A percentile compares a stretch with the other conserved stretches of the same genome.
Evolutionary conservation across 2,797 vertebrate genomes (phyloP).

Genomic region (Pipistrellus pygmaeus): DNA sequence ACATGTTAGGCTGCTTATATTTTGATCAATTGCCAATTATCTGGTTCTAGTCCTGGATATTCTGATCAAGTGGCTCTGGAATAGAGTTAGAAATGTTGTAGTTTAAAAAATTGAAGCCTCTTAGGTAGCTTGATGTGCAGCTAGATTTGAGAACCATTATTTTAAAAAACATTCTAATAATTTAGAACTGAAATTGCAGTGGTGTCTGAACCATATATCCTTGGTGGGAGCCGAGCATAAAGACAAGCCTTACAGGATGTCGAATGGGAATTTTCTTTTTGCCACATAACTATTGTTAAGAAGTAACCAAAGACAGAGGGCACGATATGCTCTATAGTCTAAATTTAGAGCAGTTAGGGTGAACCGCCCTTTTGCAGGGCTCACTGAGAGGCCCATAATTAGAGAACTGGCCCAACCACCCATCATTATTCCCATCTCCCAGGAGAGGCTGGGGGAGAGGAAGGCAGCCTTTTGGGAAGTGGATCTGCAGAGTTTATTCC

Average conservation of each 20-base stretch:
- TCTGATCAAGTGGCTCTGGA: neutral
- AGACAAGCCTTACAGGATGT: neutral
- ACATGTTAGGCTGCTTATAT: neutral
- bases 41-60: neutral
- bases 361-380: neutral
- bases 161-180: neutral
- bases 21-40: neutral
- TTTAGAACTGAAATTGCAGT: neutral
- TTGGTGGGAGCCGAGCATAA: neutral
- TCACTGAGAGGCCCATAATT: neutral
- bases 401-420: neutral
- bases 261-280: slow-evolving; percentile 18
- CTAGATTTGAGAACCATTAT: slow-evolving; percentile 16
- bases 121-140: neutral
- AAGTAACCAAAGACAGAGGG: neutral
- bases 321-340: neutral
- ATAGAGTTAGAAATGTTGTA: neutral
- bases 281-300: neutral
- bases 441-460: neutral
- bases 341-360: neutral
- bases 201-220: neutral
- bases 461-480: neutral
- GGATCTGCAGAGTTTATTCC: neutral
- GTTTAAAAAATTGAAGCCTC: neutral
- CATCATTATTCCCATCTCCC: neutral